phyloP scores from a whole-genome alignment of 2,797 vertebrate species.

The Harpagifer antarcticus region DNA sequence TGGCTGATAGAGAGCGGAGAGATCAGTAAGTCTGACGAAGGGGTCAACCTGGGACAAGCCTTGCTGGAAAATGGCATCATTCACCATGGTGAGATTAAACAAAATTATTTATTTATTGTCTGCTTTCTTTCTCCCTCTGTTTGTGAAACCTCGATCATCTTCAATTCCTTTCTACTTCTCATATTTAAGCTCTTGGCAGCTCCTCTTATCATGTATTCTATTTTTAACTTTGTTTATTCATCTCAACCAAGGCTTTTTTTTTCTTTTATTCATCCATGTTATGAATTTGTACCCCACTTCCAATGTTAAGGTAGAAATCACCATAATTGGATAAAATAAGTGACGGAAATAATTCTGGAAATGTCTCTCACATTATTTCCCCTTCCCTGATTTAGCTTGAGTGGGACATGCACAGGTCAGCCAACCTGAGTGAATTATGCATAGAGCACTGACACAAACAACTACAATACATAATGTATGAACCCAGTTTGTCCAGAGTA shows the following conservation, averaged over 20 bases:
- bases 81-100: conserved; percentile 92
- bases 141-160: background rate
- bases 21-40: conserved; percentile 97
- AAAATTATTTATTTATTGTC: background rate
- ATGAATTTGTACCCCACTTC: background rate
- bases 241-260: background rate
- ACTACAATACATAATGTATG: conserved; percentile 54
- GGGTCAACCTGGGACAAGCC: conserved; percentile 97
- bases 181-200: conserved; percentile 1
- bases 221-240: conserved; percentile 4
- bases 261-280: conserved; percentile 19
- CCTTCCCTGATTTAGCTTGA: conserved; percentile 3
- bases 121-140: background rate
- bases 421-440: conserved; percentile 47
- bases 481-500: conserved; percentile 31
- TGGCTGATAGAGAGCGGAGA: conserved; percentile 97
- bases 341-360: conserved; percentile 12
- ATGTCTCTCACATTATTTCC: conserved; percentile 2
- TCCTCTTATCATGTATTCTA: background rate
- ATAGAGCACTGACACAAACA: conserved; percentile 19
- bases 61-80: conserved; percentile 98
- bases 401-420: conserved; percentile 38
- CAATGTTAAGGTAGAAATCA: background rate
- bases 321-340: background rate
- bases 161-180: background rate